Evolutionary conservation across 2,797 vertebrate genomes (phyloP), one percentile per base, ranked within the genome.

Genomic region (Falco novaeseelandiae): DNA sequence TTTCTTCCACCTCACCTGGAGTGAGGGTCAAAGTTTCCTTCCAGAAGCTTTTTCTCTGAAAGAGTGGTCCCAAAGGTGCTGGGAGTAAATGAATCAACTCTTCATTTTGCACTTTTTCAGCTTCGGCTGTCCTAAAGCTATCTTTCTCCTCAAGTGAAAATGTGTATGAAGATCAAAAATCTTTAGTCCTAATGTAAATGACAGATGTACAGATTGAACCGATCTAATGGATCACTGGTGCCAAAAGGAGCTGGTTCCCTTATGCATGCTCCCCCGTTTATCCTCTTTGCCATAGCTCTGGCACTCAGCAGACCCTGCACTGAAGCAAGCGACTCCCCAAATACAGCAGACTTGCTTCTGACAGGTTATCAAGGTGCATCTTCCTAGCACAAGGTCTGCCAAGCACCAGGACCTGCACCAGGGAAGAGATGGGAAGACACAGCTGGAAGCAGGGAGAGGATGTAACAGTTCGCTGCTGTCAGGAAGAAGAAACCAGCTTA

Each of bases 1-100:
- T 69, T 91, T 62, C 63, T 87, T 87, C 76, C 72, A 72, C 63
- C 55, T 92, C 67, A 90, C 58, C 67, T 61, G 76, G 13, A 74
- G 5, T 17, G 17, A 88, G 26, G 63, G 46, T 76, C 67, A 91
- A 83, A 87, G 38, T 5, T 40, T 40, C 38, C 38, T 40, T 40
- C 38, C 38, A 40, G 38, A 40, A 40, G 38, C 38, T 51, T 90
- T 71, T 58, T 66, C 59, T 80, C 42, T 70, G 63, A 20, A 58
- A 72, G 34, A 83, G 12, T 7, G 9, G 29, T 59, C 49, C 48
- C 55, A 62, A 70, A 87, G n/a, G 40, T 42, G 46, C 46, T 62
- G 38, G 15, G 9, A 89, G 23, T 52, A 81, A 83, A 26, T 20
- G 6, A 82, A 59, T 42, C 1, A 1, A 34, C 72, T 83, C 66